These are phyloP conservation scores for Polylopha cassiicola DNA, from an alignment of 2,888 invertebrate species.

Conservation along the genomic window DNA sequence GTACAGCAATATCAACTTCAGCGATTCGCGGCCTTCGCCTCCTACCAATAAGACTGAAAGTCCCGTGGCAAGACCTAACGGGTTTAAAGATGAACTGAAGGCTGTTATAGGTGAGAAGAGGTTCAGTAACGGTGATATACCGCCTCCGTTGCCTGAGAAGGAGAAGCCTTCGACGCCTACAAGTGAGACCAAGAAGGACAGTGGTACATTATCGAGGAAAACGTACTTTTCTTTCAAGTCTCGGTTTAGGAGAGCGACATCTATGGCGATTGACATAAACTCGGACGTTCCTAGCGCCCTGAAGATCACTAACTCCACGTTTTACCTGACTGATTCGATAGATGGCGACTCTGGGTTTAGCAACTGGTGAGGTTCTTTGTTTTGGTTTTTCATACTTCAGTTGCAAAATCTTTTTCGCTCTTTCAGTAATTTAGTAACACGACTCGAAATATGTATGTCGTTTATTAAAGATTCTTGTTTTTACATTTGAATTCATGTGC, in stretches of 20 bases:
- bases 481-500: no score
- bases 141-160: conserved; percentile 60
- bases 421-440: no score
- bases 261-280: conserved; percentile 74
- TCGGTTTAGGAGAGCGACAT: conserved; percentile 78
- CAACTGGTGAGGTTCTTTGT: conserved; percentile 56
- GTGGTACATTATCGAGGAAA: conserved; percentile 61
- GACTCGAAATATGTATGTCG: no score
- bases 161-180: conserved; percentile 62
- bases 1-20: conserved; percentile 59
- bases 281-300: conserved; percentile 72
- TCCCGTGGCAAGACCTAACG: conserved; percentile 44
- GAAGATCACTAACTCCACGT: conserved; percentile 81
- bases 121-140: conserved; percentile 49
- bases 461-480: no score
- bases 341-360: conserved; percentile 81
- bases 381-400: neutral
- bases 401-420: neutral
- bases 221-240: conserved; percentile 79
- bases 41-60: conserved; percentile 63
- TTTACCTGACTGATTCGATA: conserved; percentile 82
- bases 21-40: conserved; percentile 40
- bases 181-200: conserved; percentile 57
- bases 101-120: conserved; percentile 58
- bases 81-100: conserved; percentile 62